phyloP scores from a whole-genome alignment of 2,797 vertebrate genomes.

The Cyclura pinguis region DNA sequence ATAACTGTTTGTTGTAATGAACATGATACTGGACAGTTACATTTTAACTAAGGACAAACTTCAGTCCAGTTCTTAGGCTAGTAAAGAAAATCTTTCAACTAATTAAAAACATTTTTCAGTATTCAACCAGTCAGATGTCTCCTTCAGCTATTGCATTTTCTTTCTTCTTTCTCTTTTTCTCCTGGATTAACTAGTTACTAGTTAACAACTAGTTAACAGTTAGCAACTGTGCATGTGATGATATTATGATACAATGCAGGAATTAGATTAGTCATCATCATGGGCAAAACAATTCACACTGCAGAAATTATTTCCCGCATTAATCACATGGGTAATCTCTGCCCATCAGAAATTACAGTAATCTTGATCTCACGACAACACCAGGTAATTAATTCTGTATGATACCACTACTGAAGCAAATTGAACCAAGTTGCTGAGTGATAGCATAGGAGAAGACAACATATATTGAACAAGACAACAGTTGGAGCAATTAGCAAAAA shows the following conservation, averaged over 20 bases:
- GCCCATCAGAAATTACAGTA: not conserved
- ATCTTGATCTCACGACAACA: not conserved
- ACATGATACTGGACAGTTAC: not conserved
- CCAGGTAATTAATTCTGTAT: not conserved
- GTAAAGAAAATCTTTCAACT: not conserved
- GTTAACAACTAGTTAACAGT: too few relatives aligned
- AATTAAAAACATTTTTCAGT: not conserved
- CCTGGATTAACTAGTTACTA: not conserved
- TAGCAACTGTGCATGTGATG: not conserved
- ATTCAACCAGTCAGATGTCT: not conserved
- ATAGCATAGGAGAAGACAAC: too few relatives aligned
- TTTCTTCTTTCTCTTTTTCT: not conserved
- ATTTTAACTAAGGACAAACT: not conserved
- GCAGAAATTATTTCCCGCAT: not conserved
- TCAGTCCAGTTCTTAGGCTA: not conserved
- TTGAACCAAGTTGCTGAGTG: not conserved
- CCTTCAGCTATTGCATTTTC: not conserved
- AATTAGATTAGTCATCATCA: not conserved
- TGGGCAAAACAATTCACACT: not conserved
- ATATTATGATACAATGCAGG: not conserved
- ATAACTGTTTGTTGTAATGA: not conserved
- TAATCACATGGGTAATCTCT: not conserved
- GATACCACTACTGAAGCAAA: not conserved
- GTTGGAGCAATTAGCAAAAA: not conserved
- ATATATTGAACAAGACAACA: not conserved